Percentiles rank a stretch among this genome's conserved stretches.
phyloP scores from a whole-genome alignment of 2,888 invertebrate genomes.

The Trissolcus japonicus region DNA sequence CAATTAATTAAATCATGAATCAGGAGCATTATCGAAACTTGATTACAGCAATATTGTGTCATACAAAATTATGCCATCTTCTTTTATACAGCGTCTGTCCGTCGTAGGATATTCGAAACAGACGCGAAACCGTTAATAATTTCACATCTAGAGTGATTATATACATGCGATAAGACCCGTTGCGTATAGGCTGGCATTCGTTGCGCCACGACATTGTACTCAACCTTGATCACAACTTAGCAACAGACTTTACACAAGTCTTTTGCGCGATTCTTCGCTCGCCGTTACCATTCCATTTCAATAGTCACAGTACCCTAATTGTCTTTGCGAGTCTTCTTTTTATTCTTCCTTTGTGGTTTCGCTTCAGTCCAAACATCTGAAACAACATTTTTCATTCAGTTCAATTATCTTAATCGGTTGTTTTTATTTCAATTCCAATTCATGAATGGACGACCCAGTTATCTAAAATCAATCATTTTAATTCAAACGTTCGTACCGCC shows the following conservation, averaged over 20 bases:
- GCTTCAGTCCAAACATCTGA: slow-evolving; percentile 87
- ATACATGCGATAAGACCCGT: slow-evolving; percentile 46
- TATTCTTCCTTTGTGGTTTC: slow-evolving; percentile 84
- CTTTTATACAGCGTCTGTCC: slow-evolving; percentile 25
- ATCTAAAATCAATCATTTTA: too few species aligned
- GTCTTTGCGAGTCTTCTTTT: slow-evolving; percentile 87
- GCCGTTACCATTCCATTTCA: slow-evolving; percentile 10
- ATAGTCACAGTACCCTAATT: slow-evolving; percentile 77
- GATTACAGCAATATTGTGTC: slow-evolving; percentile 36
- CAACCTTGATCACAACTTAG: slow-evolving; percentile 34
- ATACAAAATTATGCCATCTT: slow-evolving; percentile 36
- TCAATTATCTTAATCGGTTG: too few species aligned
- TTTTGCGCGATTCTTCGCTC: slow-evolving; percentile 29
- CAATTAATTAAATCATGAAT: slow-evolving; percentile 34
- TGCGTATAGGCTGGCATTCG: slow-evolving; percentile 33
- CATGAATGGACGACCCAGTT: too few species aligned
- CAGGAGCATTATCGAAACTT: slow-evolving; percentile 44
- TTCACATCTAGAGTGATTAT: slow-evolving; percentile 55
- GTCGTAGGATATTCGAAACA: slow-evolving; percentile 22
- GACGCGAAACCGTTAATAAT: slow-evolving; percentile 40
- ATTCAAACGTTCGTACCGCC: slow-evolving; percentile 76
- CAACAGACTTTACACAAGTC: slow-evolving; percentile 36
- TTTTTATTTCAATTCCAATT: too few species aligned
- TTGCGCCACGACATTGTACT: slow-evolving; percentile 40
- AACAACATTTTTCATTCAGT: neutral